These are phyloP conservation scores for Speoplatyrhinus poulsoni DNA, from an alignment of 2,113 vertebrate genomes.

Conservation along the genomic window DNA sequence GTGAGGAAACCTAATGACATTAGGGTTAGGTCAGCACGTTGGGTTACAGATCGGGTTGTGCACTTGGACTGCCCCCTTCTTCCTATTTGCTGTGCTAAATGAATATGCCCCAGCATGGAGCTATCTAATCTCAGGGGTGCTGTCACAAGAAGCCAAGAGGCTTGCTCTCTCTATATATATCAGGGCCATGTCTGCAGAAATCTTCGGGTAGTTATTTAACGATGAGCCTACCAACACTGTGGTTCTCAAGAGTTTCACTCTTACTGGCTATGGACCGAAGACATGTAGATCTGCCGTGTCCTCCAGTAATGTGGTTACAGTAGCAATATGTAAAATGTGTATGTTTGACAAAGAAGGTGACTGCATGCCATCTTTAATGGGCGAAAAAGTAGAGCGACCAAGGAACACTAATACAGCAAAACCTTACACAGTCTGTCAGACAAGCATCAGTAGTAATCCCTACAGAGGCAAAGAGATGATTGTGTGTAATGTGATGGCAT, in stretches of 20 bases:
- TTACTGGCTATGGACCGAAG: constrained; percentile 16
- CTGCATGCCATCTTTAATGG: not conserved
- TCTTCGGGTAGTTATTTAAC: constrained; percentile 61
- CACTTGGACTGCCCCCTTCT: constrained; percentile 35
- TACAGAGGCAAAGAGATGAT: constrained; percentile 6
- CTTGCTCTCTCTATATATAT: constrained; percentile 65
- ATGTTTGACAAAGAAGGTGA: not conserved
- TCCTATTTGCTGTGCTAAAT: constrained; percentile 61
- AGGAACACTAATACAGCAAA: too few relatives aligned
- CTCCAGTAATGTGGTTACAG: not conserved
- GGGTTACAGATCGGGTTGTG: constrained; percentile 68
- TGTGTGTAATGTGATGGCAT: constrained; percentile 29
- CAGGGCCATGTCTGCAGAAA: constrained; percentile 64
- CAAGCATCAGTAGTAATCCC: not conserved
- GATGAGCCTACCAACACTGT: constrained; percentile 32
- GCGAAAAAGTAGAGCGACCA: too few relatives aligned
- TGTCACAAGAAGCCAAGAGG: constrained; percentile 34
- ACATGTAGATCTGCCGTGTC: not conserved
- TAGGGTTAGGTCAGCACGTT: constrained; percentile 43
- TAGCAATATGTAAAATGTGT: not conserved
- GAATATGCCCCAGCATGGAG: constrained; percentile 70
- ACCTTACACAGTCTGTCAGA: not conserved
- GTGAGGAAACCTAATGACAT: constrained; percentile 49
- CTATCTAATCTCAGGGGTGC: constrained; percentile 61
- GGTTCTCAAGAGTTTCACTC: constrained; percentile 37